Evolutionary conservation across 1,140 invertebrate species (phyloP), one percentile per base, ranked within the genome.

Genomic region (Phymastichus coffea): DNA sequence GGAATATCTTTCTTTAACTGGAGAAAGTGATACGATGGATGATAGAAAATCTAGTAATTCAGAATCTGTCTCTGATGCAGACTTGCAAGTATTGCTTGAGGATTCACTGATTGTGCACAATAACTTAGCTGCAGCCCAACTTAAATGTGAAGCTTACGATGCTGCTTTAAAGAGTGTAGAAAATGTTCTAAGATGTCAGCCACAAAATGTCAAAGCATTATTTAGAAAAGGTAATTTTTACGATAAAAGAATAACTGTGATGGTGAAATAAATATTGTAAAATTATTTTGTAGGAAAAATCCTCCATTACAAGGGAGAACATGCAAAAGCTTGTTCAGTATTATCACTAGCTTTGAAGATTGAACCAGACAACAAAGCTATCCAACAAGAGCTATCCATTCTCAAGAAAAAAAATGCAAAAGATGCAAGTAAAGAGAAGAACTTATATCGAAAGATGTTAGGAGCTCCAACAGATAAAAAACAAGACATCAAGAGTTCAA

Each of bases 41-140:
- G 33, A 54, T 1, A 47, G 53, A 47, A 48, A 23, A 20, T 7
- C 15, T 26, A 20, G 64, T 10, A 9, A 8, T 2, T 56, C 64
- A 37, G 67, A 75, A 15, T 14, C 49, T 10, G 62, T 77, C n/a
- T 79, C 77, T n/a, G 82, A 86, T 68, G 71, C 77, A 30, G 83
- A 86, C 25, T 68, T 87, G 9, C 84, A 86, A 65, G 70, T 70
- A 30, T 72, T 95, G 22, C 68, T 94, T 15, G 89, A 93, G 28
- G 89, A 92, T 69, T 77, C 90, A 49, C 76, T 94, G 6, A 89
- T 91, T 69, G 89, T 93, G 1, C 88, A 90, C 64, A 96, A 96
- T 73, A 96, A 96, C 77, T 84, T 96, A 80, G 92, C 93, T 6
- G 89, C 90, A 53, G 90, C 93, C 20, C 93, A 95, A 77, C 84